Evolutionary conservation across 1,140 invertebrate species (phyloP), one percentile per base, ranked within the genome.

Genomic region (Drosophila nigromelanica): DNA sequence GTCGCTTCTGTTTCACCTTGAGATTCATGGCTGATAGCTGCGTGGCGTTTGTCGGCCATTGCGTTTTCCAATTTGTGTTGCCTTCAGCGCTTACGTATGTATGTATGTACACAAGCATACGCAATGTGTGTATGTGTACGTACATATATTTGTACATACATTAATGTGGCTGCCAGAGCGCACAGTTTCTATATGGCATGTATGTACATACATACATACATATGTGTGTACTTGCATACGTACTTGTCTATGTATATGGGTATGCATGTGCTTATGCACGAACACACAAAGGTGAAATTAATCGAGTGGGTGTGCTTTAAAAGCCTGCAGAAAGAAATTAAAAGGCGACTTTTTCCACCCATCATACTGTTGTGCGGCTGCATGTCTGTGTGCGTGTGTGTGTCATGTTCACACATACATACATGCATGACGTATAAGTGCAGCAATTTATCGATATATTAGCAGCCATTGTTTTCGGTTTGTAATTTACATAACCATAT

Each of bases 41-140:
- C 82, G 82, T 86, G 82, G 82, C 82, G 61, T 87, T 87, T 71
- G 82, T 87, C 82, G 76, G 83, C 82, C 82, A 86, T 86, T 86
- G 78, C 80, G 77, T 86, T 86, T 86, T 78, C 79, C 83, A 79
- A 81, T 87, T 73, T 70, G 47, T 71, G 33, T 58, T 85, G 81
- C 81, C 82, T 85, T 85, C 50, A 68, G 62, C 66, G 59, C 76
- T 62, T 68, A 55, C 67, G 76, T 52, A 61, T 58, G n/a, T 55
- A 40, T 24, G 5, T 27, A 33, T 39, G 43, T 68, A 35, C 33
- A 35, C 33, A 35, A 35, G 50, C 59, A 56, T 35, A 7, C 35
- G 27, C 4, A 37, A 37, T 50, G 43, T 50, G 8, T 24, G 43
- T 50, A 8, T 24, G 10, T 62, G 24, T 64, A 15, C 30, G 39